Evolutionary conservation across 2,888 invertebrate genomes (phyloP), one percentile per base, ranked within the genome.

Genomic region (Synergus japonicus): DNA sequence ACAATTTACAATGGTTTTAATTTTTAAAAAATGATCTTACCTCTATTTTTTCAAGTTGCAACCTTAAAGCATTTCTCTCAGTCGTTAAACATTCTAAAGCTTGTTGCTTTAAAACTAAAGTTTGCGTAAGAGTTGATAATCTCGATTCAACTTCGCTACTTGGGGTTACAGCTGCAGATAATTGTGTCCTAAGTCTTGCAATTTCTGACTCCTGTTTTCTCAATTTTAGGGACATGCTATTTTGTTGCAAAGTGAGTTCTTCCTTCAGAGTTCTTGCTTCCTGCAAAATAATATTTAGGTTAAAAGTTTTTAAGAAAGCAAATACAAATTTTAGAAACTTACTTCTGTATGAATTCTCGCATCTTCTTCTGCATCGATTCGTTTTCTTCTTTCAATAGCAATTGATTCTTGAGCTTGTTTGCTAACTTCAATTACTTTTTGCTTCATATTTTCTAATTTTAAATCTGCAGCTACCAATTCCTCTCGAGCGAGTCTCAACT

Each of bases 31-130:
- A 46, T 79, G 63, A 77, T 78, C 77, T 60, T 88, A 96, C 96
- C 93, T 96, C 95, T 77, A 95, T 91, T 89, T 97, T 96, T 90
- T 98, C 98, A 87, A 98, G 92, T 89, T 98, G 97, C 86, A 98
- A 93, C 85, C 94, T 94, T 76, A 98, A 93, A 29, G 97, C 97
- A 93, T 97, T 97, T 89, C 97, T 95, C 88, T 98, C 98, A 0
- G 96, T 96, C 78, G 97, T 95, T 64, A 97, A 93, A 29, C 95
- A 93, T 90, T 98, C 98, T n/a, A 98, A 93, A 85, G 95, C 94
- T 65, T 95, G 96, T 92, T 98, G 98, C 89, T 97, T 97, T 88
- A 96, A 95, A 79, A 98, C 96, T 54, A 98, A 93, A 66, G 96
- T 96, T 89, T 97, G 96, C 0, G 98, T 97, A 18, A 98, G 93